phyloP scores from a whole-genome alignment of 2,113 vertebrate species.

The Dicrurus megarhynchus region DNA sequence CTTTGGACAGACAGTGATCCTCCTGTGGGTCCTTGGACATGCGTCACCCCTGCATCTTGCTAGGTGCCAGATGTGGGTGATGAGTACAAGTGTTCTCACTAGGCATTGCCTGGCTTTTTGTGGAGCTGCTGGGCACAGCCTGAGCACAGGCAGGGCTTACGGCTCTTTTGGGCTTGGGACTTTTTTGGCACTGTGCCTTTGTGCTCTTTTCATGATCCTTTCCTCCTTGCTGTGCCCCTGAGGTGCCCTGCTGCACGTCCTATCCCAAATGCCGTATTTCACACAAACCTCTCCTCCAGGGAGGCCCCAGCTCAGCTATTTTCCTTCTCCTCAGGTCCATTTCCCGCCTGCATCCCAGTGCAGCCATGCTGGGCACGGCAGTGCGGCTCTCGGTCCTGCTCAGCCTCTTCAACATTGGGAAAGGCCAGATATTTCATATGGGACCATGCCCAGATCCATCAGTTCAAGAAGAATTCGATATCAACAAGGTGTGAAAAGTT shows the following conservation, averaged over 20 bases:
- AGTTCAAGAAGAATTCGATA: slow-evolving; percentile 80
- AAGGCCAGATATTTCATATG: slow-evolving; percentile 82
- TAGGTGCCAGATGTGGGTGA: neutral
- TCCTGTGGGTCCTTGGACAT: rapidly evolving
- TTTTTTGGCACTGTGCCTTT: neutral
- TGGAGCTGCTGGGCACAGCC: neutral
- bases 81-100: neutral
- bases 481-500: slow-evolving; percentile 77
- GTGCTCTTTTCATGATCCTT: neutral
- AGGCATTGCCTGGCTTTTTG: neutral
- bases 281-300: neutral
- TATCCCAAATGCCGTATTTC: rapidly evolving
- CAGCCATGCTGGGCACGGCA: neutral
- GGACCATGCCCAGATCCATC: slow-evolving; percentile 83
- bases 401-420: neutral
- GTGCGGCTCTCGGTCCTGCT: slow-evolving; percentile 6
- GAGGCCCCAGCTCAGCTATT: neutral
- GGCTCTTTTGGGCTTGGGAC: neutral
- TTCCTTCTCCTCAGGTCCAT: neutral
- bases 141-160: neutral
- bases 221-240: neutral
- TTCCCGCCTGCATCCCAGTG: neutral
- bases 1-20: neutral
- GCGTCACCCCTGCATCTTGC: neutral
- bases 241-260: neutral